Conservation (phyloP, 2,888 invertebrate species). For the Eueremaeus valkanovi region DNA sequence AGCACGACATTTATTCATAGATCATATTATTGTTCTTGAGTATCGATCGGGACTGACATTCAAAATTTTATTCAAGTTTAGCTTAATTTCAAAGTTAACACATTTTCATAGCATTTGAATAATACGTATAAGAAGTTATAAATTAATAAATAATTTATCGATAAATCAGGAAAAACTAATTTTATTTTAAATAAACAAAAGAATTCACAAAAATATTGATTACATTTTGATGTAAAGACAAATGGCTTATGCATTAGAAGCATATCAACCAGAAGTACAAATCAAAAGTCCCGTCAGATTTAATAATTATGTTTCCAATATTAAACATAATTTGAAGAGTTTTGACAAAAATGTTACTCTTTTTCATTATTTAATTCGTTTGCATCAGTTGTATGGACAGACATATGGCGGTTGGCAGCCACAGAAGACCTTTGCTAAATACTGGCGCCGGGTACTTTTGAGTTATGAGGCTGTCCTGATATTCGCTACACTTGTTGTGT, state of each 20-base stretch:
- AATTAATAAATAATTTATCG: too few relatives aligned
- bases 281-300: background rate
- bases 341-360: background rate
- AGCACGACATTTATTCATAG: too few relatives aligned
- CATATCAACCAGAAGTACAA: background rate
- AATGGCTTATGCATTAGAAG: background rate
- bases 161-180: too few relatives aligned
- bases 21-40: too few relatives aligned
- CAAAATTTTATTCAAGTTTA: too few relatives aligned
- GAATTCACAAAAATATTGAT: too few relatives aligned
- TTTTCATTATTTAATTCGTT: background rate
- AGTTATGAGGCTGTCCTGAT: background rate
- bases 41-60: too few relatives aligned
- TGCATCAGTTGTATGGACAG: background rate
- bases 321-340: background rate
- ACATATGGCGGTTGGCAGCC: constrained; percentile 7
- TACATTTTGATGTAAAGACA: too few relatives aligned
- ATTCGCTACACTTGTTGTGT: background rate
- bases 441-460: background rate
- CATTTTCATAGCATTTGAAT: too few relatives aligned
- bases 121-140: too few relatives aligned
- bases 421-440: background rate
- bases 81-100: too few relatives aligned
- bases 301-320: background rate
- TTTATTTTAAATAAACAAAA: too few relatives aligned